phyloP scores from a whole-genome alignment of 2,797 vertebrate species.

The Sebastes matsubarae region DNA sequence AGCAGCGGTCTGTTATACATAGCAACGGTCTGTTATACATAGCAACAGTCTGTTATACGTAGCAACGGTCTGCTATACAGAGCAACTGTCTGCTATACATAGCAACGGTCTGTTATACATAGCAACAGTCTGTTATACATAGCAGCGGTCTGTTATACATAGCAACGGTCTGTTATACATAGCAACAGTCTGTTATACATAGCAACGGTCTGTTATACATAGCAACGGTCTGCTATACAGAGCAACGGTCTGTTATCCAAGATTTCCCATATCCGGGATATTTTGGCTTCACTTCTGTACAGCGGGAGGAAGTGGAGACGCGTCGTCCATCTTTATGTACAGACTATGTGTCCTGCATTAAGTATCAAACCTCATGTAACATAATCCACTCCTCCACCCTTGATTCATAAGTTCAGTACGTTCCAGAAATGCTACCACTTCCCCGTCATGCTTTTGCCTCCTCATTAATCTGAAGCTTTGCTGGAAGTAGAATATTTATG shows the following conservation, averaged over 20 bases:
- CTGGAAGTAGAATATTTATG: background rate
- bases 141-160: rapidly evolving
- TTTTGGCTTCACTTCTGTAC: no score
- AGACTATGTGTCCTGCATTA: background rate
- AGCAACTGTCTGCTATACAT: no score
- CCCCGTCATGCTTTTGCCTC: background rate
- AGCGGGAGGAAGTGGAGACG: no score
- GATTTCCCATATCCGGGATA: no score
- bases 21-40: no score
- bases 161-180: no score
- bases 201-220: no score
- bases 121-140: no score
- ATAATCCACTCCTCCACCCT: background rate
- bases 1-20: no score
- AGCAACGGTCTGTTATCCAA: no score
- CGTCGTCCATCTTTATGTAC: background rate
- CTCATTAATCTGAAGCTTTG: background rate
- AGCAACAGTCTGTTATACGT: rapidly evolving
- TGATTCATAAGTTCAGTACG: background rate
- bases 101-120: rapidly evolving
- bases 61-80: rapidly evolving
- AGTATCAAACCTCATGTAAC: background rate
- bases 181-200: no score
- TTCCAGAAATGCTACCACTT: background rate
- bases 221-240: no score